Evolutionary conservation across 2,888 invertebrate genomes (phyloP).

Genomic region (Eucera pruinosa): DNA sequence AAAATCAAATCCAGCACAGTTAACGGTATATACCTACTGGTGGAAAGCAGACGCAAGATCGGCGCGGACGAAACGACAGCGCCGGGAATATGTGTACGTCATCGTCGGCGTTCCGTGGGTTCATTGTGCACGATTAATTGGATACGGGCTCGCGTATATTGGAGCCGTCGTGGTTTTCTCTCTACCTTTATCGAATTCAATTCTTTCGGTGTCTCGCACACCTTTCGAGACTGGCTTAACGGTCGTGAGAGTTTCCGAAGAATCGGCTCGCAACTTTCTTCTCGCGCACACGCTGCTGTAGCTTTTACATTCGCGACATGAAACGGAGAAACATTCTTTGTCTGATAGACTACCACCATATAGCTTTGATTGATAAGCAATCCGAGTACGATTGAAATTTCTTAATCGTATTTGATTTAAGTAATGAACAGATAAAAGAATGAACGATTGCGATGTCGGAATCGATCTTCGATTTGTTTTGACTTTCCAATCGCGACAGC

Average conservation of each 20-base stretch:
- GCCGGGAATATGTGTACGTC: slow-evolving; percentile 37
- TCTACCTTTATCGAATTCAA: neutral
- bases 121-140: slow-evolving; percentile 40
- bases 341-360: neutral
- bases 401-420: neutral
- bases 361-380: slow-evolving; percentile 4
- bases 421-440: no score
- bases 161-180: neutral
- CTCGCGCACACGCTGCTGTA: no score
- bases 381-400: neutral
- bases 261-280: slow-evolving; percentile 1
- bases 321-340: neutral
- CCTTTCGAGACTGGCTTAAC: neutral
- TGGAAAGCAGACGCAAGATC: slow-evolving; percentile 34
- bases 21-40: slow-evolving; percentile 59
- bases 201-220: neutral
- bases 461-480: neutral
- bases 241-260: slow-evolving; percentile 3
- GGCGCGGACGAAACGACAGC: slow-evolving; percentile 46
- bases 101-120: slow-evolving; percentile 20
- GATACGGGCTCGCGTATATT: slow-evolving; percentile 6
- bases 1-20: slow-evolving; percentile 61
- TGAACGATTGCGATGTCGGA: no score
- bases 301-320: no score
- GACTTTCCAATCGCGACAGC: slow-evolving; percentile 14